phyloP scores from a whole-genome alignment of 1,140 invertebrate species.

The Telenomus remus region DNA sequence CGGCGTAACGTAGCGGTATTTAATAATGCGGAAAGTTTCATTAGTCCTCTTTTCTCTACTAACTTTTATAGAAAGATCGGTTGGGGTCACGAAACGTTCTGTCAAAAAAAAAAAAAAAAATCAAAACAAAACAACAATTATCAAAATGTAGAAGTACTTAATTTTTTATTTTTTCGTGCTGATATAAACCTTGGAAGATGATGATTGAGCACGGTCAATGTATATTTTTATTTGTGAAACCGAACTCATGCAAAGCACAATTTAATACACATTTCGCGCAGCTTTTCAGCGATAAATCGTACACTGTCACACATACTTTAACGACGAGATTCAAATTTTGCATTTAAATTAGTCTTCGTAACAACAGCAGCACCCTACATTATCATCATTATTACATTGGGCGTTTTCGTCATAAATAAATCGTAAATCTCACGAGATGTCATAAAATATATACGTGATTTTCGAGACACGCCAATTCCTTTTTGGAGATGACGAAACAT shows the following conservation, averaged over 20 bases:
- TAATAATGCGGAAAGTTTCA: too few relatives aligned
- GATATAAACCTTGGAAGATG: too few relatives aligned
- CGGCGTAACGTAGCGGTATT: too few relatives aligned
- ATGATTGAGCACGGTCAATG: neutral
- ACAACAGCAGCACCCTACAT: slow-evolving; percentile 63
- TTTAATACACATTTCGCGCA: slow-evolving; percentile 27
- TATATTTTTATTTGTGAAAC: slow-evolving; percentile 23
- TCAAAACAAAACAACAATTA: too few relatives aligned
- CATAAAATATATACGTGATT: slow-evolving; percentile 67
- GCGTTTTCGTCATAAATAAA: slow-evolving; percentile 71
- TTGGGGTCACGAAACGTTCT: too few relatives aligned
- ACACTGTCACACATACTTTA: slow-evolving; percentile 23
- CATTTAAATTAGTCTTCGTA: slow-evolving; percentile 70
- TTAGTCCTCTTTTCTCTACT: too few relatives aligned
- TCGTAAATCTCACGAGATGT: slow-evolving; percentile 68
- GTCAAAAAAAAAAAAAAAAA: too few relatives aligned
- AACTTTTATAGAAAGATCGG: too few relatives aligned
- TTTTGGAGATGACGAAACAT: slow-evolving; percentile 8
- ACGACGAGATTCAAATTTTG: slow-evolving; percentile 66
- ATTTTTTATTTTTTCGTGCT: too few relatives aligned
- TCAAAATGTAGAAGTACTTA: too few relatives aligned
- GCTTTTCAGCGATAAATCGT: slow-evolving; percentile 33
- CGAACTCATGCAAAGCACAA: slow-evolving; percentile 10
- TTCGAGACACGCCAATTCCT: slow-evolving; percentile 65
- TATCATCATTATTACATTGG: slow-evolving; percentile 62